phyloP scores from a whole-genome alignment of 2,888 invertebrate genomes.

The Sesia bembeciformis region DNA sequence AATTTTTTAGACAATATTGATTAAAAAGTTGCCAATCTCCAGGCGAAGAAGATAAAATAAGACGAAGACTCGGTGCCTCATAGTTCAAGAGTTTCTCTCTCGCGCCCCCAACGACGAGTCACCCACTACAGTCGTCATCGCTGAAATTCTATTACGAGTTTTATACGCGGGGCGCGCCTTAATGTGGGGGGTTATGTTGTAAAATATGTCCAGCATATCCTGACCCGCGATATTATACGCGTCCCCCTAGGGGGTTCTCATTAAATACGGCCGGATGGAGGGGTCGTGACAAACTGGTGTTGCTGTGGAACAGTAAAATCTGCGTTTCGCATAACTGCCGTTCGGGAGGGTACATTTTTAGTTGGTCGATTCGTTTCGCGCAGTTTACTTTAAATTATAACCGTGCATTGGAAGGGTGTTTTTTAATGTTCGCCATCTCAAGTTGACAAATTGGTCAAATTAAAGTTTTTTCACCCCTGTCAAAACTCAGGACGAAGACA shows the following conservation, averaged over 20 bases:
- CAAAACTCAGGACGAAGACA: too few relatives aligned
- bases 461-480: neutral
- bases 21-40: too few relatives aligned
- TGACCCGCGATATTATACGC: slow-evolving; percentile 39
- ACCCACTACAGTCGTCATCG: slow-evolving; percentile 37
- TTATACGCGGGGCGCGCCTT: slow-evolving; percentile 62
- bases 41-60: too few relatives aligned
- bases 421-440: slow-evolving; percentile 23
- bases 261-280: slow-evolving; percentile 8
- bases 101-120: slow-evolving; percentile 22
- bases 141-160: slow-evolving; percentile 71
- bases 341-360: slow-evolving; percentile 25
- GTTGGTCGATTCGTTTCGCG: slow-evolving; percentile 61
- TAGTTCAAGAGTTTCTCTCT: too few relatives aligned
- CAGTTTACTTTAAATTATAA: slow-evolving; percentile 70
- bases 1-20: too few relatives aligned
- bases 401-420: slow-evolving; percentile 30
- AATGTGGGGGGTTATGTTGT: slow-evolving; percentile 47
- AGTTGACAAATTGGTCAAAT: slow-evolving; percentile 7
- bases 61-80: too few relatives aligned
- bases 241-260: slow-evolving; percentile 19
- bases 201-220: slow-evolving; percentile 54
- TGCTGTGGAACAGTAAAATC: slow-evolving; percentile 54
- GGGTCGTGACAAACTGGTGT: slow-evolving; percentile 22
- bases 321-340: slow-evolving; percentile 33